Percentiles rank a stretch among this genome's conserved stretches.
Evolutionary conservation across 2,113 vertebrate species (phyloP).

Genomic region (Vireo altiloquus): DNA sequence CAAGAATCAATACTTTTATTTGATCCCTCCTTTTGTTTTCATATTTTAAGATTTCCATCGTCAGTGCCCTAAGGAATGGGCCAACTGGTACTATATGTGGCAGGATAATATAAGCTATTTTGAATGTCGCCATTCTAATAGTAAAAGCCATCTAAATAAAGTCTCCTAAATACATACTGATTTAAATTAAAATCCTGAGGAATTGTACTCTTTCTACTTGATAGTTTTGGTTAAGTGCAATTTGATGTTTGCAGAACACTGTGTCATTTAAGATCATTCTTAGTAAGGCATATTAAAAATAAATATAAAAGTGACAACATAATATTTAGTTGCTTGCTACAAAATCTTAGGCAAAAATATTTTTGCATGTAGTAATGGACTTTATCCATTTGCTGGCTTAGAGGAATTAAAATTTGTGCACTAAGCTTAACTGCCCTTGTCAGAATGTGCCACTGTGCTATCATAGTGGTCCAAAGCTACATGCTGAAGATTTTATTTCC

Average conservation of each 20-base stretch:
- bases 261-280: constrained; percentile 76
- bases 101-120: constrained; percentile 17
- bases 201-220: constrained; percentile 67
- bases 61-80: constrained; percentile 48
- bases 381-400: constrained; percentile 68
- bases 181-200: constrained; percentile 75
- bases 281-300: constrained; percentile 81
- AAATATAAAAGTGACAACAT: constrained; percentile 71
- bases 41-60: constrained; percentile 19
- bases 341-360: constrained; percentile 72
- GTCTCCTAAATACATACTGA: constrained; percentile 46
- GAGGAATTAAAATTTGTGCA: constrained; percentile 68
- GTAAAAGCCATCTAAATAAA: constrained; percentile 51
- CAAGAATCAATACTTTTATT: constrained; percentile 22
- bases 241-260: constrained; percentile 58
- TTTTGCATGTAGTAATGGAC: constrained; percentile 70
- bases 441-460: constrained; percentile 31
- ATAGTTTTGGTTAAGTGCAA: constrained; percentile 75
- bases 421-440: constrained; percentile 59
- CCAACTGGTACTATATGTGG: not conserved
- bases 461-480: constrained; percentile 52
- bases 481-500: constrained; percentile 77
- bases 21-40: constrained; percentile 30
- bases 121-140: constrained; percentile 1
- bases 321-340: constrained; percentile 71